Evolutionary conservation across 1,140 invertebrate species (phyloP).

Genomic region (Listronotus oregonensis): DNA sequence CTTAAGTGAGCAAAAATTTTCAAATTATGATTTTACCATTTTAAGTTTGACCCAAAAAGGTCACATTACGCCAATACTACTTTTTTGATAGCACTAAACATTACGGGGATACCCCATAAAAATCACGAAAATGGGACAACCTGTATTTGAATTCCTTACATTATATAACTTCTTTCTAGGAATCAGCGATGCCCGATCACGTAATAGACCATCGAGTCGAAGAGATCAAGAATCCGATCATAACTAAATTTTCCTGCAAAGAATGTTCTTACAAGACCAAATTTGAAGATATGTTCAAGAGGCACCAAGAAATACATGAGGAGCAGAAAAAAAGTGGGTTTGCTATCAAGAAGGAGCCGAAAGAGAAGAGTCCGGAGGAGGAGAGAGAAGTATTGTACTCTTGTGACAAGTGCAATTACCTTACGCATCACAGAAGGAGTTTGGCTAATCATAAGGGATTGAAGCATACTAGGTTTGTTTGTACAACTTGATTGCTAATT

Average conservation of each 20-base stretch:
- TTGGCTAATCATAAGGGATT: conserved; percentile 21
- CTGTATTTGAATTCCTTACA: too few species aligned
- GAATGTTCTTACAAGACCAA: conserved; percentile 22
- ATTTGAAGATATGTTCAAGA: conserved; percentile 14
- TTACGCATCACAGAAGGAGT: conserved; percentile 19
- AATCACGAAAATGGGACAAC: too few species aligned
- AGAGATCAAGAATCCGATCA: conserved; percentile 2
- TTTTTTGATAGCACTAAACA: too few species aligned
- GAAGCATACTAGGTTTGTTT: conserved; percentile 23
- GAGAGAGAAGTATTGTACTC: conserved; percentile 4
- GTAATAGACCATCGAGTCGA: conserved; percentile 25
- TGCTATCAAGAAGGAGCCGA: neutral
- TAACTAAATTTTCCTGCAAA: conserved; percentile 18
- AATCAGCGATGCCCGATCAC: conserved; percentile 16
- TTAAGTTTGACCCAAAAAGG: too few species aligned
- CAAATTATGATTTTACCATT: too few species aligned
- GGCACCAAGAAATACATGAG: conserved; percentile 14
- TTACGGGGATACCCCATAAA: too few species aligned
- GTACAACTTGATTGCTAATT: neutral
- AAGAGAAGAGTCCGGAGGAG: neutral
- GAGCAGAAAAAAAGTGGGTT: neutral
- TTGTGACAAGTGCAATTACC: conserved; percentile 20
- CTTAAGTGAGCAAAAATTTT: too few species aligned
- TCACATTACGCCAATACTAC: too few species aligned
- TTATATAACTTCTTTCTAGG: too few species aligned